These are phyloP conservation scores for Eristalinus sepulchralis DNA, from an alignment of 2,888 invertebrate species.

Conservation along the genomic window DNA sequence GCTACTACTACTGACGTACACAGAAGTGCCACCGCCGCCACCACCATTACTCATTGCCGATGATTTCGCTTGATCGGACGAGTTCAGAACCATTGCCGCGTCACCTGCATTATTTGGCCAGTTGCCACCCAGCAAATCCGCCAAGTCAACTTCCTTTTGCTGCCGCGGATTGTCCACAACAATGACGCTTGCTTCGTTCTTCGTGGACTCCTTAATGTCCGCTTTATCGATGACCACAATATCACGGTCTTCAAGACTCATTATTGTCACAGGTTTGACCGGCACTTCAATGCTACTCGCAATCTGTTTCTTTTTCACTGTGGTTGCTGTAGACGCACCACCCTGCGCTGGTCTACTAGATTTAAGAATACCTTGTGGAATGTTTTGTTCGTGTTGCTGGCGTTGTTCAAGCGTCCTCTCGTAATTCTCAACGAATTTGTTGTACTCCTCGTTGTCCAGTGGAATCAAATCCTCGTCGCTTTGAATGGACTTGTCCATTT, in stretches of 20 bases:
- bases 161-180: constrained; percentile 76
- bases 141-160: constrained; percentile 77
- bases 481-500: constrained; percentile 60
- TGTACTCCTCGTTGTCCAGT: constrained; percentile 74
- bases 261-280: constrained; percentile 73
- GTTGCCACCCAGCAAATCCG: constrained; percentile 77
- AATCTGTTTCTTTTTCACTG: constrained; percentile 43
- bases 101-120: constrained; percentile 79
- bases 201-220: constrained; percentile 77
- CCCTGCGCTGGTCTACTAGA: constrained; percentile 60
- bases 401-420: constrained; percentile 74
- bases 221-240: constrained; percentile 77
- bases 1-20: constrained; percentile 70
- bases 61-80: constrained; percentile 64
- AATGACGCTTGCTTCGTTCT: constrained; percentile 76
- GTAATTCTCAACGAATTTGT: constrained; percentile 74
- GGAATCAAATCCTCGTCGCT: constrained; percentile 64
- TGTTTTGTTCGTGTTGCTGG: constrained; percentile 62
- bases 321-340: constrained; percentile 22
- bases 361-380: constrained; percentile 74
- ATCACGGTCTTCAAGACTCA: constrained; percentile 76
- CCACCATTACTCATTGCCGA: constrained; percentile 52
- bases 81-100: constrained; percentile 77
- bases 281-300: constrained; percentile 33
- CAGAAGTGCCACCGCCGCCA: constrained; percentile 32